Conservation (phyloP, 2,797 vertebrate genomes). For the Phaenicophaeus curvirostris region DNA sequence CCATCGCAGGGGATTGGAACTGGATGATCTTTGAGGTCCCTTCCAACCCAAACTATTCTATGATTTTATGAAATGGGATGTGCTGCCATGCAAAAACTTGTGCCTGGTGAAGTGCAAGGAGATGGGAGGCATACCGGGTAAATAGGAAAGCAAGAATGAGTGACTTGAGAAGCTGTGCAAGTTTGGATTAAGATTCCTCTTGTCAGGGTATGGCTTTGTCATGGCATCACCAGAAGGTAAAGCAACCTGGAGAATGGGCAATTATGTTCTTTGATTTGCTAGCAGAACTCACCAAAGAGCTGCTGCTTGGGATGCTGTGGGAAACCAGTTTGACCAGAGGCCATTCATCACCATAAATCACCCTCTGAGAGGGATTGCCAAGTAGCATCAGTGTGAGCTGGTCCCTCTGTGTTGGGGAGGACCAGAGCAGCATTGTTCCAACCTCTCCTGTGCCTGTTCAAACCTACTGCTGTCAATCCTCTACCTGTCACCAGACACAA, state of each 20-base stretch:
- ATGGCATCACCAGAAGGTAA: neutral
- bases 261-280: fast-evolving
- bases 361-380: neutral
- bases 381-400: neutral
- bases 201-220: neutral
- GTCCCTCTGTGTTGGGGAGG: neutral
- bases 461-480: neutral
- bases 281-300: neutral
- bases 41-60: too few relatives aligned
- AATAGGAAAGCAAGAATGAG: neutral
- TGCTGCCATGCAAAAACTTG: neutral
- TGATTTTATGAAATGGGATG: neutral
- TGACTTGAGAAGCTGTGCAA: fast-evolving
- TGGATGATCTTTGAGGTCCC: too few relatives aligned
- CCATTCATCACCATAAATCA: neutral
- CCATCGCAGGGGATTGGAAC: too few relatives aligned
- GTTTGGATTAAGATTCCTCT: neutral
- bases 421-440: neutral
- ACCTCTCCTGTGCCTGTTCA: neutral
- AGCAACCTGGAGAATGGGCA: neutral
- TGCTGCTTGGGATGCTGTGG: neutral
- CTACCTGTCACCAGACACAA: neutral
- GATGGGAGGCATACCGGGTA: fast-evolving
- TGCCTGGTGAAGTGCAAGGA: neutral
- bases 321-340: neutral